These are phyloP conservation scores for Callipepla californica DNA, from an alignment of 2,113 vertebrate species.

Conservation along the genomic window DNA sequence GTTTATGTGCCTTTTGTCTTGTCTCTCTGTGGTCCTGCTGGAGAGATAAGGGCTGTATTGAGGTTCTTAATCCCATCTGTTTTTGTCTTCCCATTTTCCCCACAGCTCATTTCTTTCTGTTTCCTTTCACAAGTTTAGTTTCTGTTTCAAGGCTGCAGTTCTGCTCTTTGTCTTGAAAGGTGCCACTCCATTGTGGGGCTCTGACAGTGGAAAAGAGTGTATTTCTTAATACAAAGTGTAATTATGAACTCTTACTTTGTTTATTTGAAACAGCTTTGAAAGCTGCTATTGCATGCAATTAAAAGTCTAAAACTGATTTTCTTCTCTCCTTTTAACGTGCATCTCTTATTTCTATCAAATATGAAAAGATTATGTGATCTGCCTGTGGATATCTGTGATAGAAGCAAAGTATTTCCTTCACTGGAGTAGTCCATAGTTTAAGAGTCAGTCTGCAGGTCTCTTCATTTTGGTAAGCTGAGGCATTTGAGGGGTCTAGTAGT, in stretches of 20 bases:
- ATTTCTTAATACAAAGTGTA: background rate
- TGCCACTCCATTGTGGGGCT: background rate
- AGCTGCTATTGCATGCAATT: background rate
- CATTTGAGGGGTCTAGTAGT: background rate
- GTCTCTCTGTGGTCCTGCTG: rapidly evolving
- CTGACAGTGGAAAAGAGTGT: background rate
- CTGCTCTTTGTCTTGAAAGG: background rate
- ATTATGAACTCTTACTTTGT: background rate
- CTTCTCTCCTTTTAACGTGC: background rate
- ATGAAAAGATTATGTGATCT: background rate
- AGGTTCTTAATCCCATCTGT: background rate
- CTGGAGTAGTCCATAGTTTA: background rate
- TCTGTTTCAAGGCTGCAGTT: background rate
- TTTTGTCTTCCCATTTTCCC: background rate
- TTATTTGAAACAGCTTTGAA: background rate
- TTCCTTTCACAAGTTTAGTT: background rate
- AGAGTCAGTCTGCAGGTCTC: background rate
- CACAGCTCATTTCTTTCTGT: background rate
- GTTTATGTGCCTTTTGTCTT: background rate
- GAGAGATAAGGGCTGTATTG: background rate
- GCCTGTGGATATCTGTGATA: background rate
- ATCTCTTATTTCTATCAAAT: background rate
- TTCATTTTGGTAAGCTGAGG: background rate
- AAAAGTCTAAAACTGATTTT: background rate
- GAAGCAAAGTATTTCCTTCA: background rate